phyloP scores from a whole-genome alignment of 2,888 invertebrate species.

The Eupeodes latifasciatus region DNA sequence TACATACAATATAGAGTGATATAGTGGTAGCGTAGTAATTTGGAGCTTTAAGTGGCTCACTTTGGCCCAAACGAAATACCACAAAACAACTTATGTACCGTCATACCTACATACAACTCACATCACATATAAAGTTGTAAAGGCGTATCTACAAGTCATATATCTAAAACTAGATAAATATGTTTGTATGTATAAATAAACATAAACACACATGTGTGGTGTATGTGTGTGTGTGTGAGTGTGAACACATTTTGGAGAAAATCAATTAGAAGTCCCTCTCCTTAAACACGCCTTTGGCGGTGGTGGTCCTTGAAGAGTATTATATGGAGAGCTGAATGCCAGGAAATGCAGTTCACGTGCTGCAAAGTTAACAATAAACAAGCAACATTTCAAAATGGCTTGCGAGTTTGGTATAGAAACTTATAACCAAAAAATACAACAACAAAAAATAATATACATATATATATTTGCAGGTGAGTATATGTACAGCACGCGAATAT shows the following conservation, averaged over 20 bases:
- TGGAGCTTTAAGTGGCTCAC: slow-evolving; percentile 53
- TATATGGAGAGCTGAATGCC: slow-evolving; percentile 36
- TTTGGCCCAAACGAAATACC: slow-evolving; percentile 15
- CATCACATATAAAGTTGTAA: slow-evolving; percentile 27
- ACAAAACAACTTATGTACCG: slow-evolving; percentile 20
- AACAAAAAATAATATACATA: not conserved
- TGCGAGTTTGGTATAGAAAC: not conserved
- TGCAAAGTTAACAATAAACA: slow-evolving; percentile 72
- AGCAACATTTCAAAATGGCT: slow-evolving; percentile 68
- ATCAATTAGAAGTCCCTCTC: slow-evolving; percentile 66
- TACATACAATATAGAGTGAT: too few species aligned
- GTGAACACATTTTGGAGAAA: slow-evolving; percentile 59
- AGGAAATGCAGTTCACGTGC: slow-evolving; percentile 75
- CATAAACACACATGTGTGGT: not conserved
- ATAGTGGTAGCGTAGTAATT: slow-evolving; percentile 62
- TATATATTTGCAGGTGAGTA: not conserved
- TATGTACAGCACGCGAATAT: slow-evolving; percentile 42
- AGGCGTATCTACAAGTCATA: slow-evolving; percentile 16
- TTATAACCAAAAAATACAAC: not conserved
- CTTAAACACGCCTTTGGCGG: not conserved
- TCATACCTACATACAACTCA: not conserved
- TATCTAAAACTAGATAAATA: not conserved
- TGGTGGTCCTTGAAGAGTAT: slow-evolving; percentile 33
- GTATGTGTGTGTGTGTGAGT: not conserved
- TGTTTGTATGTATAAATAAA: not conserved